Evolutionary conservation across 1,140 invertebrate species (phyloP), one percentile per base, ranked within the genome.

Genomic region (Nomia melanderi): DNA sequence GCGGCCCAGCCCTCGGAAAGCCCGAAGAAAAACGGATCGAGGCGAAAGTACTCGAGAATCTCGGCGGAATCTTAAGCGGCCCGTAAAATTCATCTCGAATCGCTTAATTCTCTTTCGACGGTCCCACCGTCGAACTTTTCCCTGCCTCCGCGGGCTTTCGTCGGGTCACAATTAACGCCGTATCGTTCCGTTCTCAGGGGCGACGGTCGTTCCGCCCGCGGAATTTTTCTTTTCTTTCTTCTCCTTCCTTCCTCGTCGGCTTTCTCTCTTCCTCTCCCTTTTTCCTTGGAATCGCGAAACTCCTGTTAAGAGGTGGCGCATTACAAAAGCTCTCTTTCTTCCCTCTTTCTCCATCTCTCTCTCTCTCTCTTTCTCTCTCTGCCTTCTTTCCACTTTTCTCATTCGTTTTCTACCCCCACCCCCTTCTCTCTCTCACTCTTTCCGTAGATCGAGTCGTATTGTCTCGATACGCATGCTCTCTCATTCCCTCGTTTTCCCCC

Each of bases 81-180:
- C 77, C 80, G 77, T 79, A 74, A 79, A 82, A 79, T 66, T 82
- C 59, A 73, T 79, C 77, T 76, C 69, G 70, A 73, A 82, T 82
- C 80, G 77, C 77, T 79, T 82, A 82, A 79, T 82, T 78, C 79
- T 78, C 77, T 71, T 76, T 78, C 63, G 66, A 78, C 67, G 56
- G 75, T 44, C 47, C 41, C 64, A 60, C 54, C 54, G 73, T 75
- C 73, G 57, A 79, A 74, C 66, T 78, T 71, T 80, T 65, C 72
- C 41, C 77, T 59, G 3, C 29, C 53, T 39, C 57, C 27, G 23
- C 44, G 36, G 39, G n/a, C 53, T 62, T 62, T 62, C 56, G 59
- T 29, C 67, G 50, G 66, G 39, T 70, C 74, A 36, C 75, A 80
- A 77, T 80, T 78, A 80, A 80, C 78, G 78, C 74, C 63, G 33